Evolutionary conservation across 2,888 invertebrate genomes (phyloP).

Genomic region (Bombylius discolor): DNA sequence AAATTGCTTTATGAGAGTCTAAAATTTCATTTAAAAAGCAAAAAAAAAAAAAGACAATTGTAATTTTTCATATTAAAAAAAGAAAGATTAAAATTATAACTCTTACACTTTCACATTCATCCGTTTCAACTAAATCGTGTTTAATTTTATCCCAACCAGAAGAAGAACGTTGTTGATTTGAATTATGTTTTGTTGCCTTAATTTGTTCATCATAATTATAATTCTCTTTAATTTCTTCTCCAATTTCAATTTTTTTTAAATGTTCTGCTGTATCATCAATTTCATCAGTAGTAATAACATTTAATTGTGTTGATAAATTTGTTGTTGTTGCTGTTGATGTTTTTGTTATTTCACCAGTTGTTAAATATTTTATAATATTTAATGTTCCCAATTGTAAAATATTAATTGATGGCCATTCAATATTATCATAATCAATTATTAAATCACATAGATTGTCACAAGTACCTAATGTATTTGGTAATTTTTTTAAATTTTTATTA

Average conservation of each 20-base stretch:
- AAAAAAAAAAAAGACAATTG: not conserved
- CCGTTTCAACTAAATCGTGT: no score
- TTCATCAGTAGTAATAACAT: not conserved
- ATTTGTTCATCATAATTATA: not conserved
- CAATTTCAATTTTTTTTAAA: not conserved
- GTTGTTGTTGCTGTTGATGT: not conserved
- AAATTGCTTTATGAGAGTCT: constrained; percentile 18
- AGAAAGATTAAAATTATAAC: no score
- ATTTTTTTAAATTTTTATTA: constrained; percentile 44
- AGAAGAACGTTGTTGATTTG: no score
- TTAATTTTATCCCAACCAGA: no score
- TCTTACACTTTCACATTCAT: no score
- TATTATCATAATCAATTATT: constrained; percentile 46
- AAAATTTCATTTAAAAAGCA: not conserved
- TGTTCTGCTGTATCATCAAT: not conserved
- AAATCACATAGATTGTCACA: constrained; percentile 48
- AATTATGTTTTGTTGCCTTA: not conserved
- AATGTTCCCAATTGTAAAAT: constrained; percentile 46
- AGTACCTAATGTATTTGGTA: constrained; percentile 54
- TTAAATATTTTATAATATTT: constrained; percentile 53
- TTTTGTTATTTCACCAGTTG: constrained; percentile 34
- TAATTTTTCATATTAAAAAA: no score
- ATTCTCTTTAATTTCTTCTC: not conserved
- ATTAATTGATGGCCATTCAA: constrained; percentile 52
- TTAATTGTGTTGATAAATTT: constrained; percentile 2